Evolutionary conservation across 2,113 vertebrate genomes (phyloP), one percentile per base, ranked within the genome.

Genomic region (Labeo catla): DNA sequence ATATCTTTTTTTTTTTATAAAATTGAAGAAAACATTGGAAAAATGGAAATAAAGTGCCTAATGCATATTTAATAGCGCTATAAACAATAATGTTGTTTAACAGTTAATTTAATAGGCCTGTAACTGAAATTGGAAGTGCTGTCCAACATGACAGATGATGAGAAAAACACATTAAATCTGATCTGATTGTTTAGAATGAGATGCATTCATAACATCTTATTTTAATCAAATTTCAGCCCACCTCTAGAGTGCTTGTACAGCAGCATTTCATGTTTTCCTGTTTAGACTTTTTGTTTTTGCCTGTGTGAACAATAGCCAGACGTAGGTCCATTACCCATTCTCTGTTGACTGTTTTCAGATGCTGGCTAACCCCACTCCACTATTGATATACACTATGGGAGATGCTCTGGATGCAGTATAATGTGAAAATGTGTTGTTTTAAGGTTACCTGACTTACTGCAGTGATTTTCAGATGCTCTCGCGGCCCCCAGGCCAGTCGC

Each of bases 381-480:
- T 87, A 16, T 4, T 36, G 76, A 59, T 59, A 19, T 59, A 19
- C n/a, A 1, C 57, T 61, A 8, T 61, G 9, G 8, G 57, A 61
- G 57, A 61, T 9, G 57, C 50, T 57, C 3, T 77, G 28, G 0
- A 57, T 54, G 23, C 76, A 57, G 13, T 19, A 4, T 0, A 70
- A 19, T 77, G 28, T 78, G 34, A 39, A 28, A 57, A 57, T 80
- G 34, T 52, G 5, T 47, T 88, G 49, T 84, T 87, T 87, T 43
- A 80, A 79, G 68, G 47, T 77, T 86, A 76, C 87, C 91, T 95
- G 93, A 94, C 91, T 66, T 45, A 79, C 43, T 89, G 85, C 76
- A 93, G 93, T 92, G 77, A 87, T 93, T 92, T 92, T 70, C 91
- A 98, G 97, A 91, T 93, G 0, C 89, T 94, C 68, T 95, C 94